These are phyloP conservation scores for Styela plicata DNA, from an alignment of 23 tunicate genomes.

Conservation along the genomic window DNA sequence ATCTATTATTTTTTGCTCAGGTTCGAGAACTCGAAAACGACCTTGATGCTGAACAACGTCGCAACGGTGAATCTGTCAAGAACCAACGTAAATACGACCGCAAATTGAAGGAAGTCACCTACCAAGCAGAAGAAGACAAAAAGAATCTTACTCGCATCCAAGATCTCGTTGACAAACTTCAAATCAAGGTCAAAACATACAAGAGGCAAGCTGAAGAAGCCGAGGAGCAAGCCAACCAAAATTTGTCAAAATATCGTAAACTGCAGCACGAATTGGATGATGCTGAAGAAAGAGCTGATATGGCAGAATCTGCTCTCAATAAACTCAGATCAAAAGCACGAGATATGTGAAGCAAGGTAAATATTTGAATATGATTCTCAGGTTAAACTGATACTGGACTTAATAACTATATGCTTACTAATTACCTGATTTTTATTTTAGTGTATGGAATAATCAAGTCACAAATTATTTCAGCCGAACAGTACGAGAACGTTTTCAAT, in stretches of 20 bases:
- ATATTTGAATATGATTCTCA: too few species aligned
- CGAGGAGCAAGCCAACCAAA: conserved; percentile 82
- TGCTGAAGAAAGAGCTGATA: conserved; percentile 87
- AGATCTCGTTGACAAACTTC: conserved; percentile 91
- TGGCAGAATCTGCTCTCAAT: conserved; percentile 85
- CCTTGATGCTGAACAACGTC: conserved; percentile 92
- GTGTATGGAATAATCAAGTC: background rate
- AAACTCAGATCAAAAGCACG: conserved; percentile 76
- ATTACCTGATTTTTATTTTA: too few species aligned
- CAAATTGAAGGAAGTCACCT: conserved; percentile 64
- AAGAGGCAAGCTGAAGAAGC: conserved; percentile 97
- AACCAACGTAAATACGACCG: conserved; percentile 72
- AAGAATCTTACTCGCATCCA: conserved; percentile 92
- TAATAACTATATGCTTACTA: too few species aligned
- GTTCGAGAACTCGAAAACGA: conserved; percentile 96
- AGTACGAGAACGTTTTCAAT: too few species aligned
- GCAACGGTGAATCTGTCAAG: conserved; percentile 74
- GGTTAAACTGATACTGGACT: too few species aligned
- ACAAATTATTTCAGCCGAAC: too few species aligned
- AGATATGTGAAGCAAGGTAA: conserved; percentile 24
- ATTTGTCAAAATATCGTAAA: conserved; percentile 67
- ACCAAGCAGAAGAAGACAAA: conserved; percentile 87
- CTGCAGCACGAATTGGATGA: conserved; percentile 88
- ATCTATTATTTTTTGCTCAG: conserved; percentile 36
- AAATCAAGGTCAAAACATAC: conserved; percentile 96